Evolutionary conservation across 2,888 invertebrate species (phyloP), one percentile per base, ranked within the genome.

Genomic region (Pedicia rivosa): DNA sequence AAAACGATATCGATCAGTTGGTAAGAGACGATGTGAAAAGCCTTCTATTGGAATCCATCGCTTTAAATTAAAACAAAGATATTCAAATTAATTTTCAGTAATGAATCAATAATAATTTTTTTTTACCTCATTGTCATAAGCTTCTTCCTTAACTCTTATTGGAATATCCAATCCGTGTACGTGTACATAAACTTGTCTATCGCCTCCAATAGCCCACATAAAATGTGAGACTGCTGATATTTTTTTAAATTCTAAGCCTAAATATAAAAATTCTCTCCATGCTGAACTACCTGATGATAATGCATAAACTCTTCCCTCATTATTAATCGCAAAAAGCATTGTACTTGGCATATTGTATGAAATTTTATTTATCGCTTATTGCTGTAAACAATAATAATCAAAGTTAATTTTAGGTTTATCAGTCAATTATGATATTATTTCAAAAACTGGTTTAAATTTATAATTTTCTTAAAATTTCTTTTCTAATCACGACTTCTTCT

Each of bases 161-260:
- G 91, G 90, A 48, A 91, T 78, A 60, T 91, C 91, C 40, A 86
- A 64, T 1, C 83, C 81, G 54, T 87, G 83, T 5, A 92, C 87
- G 53, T 86, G 88, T 3, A 91, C 77, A 56, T 92, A 91, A 36
- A 90, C 78, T 62, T 91, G 91, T 43, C 91, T 76, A 56, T 92
- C 90, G 8, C 88, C 84, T 25, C 91, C 91, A 39, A 92, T 77
- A 2, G 90, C 90, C 91, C 91, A 94, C 51, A 90, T 66, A 52
- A 81, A 82, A 62, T 84, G 78, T 10, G 81, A 78, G 2, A 83
- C 76, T 4, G 87, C 79, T 3, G 87, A 81, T 35, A 91, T 64
- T 52, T 84, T 81, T 61, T 91, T 92, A 53, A 91, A 86, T 52
- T 88, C 87, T 44, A 88, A 68, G 2, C 87, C 86, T 15, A 79